phyloP scores from a whole-genome alignment of 2,797 vertebrate species.

The Spinus pinus region DNA sequence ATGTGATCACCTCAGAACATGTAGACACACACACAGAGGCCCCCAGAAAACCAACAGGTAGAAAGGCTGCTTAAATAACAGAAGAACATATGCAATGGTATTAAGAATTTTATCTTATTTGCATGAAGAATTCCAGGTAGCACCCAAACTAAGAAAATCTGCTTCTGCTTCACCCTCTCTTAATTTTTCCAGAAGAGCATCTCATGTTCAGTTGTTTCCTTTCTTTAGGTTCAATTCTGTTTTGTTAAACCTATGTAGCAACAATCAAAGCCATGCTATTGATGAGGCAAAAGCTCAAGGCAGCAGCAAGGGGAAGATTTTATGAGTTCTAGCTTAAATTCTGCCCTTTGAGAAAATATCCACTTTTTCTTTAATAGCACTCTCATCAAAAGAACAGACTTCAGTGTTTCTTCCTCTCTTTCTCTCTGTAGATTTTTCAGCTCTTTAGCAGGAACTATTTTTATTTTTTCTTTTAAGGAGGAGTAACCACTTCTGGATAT shows the following conservation, averaged over 20 bases:
- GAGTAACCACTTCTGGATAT: background rate
- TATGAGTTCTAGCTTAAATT: background rate
- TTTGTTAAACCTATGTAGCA: background rate
- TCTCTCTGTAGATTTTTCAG: background rate
- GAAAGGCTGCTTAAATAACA: background rate
- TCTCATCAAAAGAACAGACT: background rate
- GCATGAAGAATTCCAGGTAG: background rate
- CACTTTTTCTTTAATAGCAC: background rate
- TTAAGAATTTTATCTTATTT: background rate
- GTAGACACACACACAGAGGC: background rate
- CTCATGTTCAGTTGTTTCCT: background rate
- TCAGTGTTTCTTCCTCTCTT: background rate
- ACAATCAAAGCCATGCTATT: background rate
- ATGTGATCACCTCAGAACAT: background rate
- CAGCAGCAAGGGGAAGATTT: background rate
- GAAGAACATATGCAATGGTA: background rate
- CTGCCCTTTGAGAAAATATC: background rate
- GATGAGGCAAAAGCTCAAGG: background rate
- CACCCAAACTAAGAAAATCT: background rate
- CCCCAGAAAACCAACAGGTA: background rate
- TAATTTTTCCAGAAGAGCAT: background rate
- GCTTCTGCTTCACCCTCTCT: background rate
- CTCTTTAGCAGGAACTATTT: background rate
- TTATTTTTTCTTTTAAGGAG: background rate
- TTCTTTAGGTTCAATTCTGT: background rate